phyloP scores from a whole-genome alignment of 2,888 invertebrate species.

The Neria commutata region DNA sequence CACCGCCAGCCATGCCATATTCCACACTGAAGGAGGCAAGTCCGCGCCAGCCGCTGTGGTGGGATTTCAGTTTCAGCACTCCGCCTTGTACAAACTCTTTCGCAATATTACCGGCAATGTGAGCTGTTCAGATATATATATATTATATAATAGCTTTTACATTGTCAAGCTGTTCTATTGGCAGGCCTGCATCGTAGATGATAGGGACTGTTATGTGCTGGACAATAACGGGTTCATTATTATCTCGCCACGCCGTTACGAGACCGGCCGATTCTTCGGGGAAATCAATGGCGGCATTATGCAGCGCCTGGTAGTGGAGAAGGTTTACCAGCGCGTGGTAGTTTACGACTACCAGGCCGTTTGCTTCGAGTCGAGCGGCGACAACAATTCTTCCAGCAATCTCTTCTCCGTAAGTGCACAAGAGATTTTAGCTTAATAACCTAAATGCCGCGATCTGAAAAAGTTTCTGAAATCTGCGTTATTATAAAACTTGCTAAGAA shows the following conservation, averaged over 20 bases:
- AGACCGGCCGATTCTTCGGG: slow-evolving; percentile 88
- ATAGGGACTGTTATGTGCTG: slow-evolving; percentile 80
- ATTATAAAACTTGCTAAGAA: too few relatives aligned
- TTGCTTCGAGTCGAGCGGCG: slow-evolving; percentile 75
- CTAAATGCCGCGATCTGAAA: too few relatives aligned
- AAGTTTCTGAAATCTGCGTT: neutral
- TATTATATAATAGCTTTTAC: slow-evolving; percentile 8
- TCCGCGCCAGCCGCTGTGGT: slow-evolving; percentile 73
- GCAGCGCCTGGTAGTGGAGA: slow-evolving; percentile 73
- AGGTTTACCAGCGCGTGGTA: slow-evolving; percentile 75
- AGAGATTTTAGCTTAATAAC: neutral
- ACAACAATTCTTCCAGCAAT: slow-evolving; percentile 67
- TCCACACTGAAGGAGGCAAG: slow-evolving; percentile 67
- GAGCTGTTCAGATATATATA: slow-evolving; percentile 48
- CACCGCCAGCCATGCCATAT: slow-evolving; percentile 87
- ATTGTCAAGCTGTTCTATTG: slow-evolving; percentile 29
- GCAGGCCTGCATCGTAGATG: slow-evolving; percentile 66
- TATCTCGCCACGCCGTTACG: slow-evolving; percentile 73
- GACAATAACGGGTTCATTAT: slow-evolving; percentile 90
- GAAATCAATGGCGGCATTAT: slow-evolving; percentile 81
- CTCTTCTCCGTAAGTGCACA: slow-evolving; percentile 67
- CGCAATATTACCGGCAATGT: slow-evolving; percentile 79
- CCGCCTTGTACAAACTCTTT: slow-evolving; percentile 76
- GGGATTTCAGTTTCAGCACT: slow-evolving; percentile 82
- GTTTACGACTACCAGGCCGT: slow-evolving; percentile 90